A percentile compares a stretch with the other conserved stretches of the same genome.
These are phyloP conservation scores for Stomatorhinus ivindoensis DNA, from an alignment of 2,113 vertebrate species.

Conservation along the genomic window DNA sequence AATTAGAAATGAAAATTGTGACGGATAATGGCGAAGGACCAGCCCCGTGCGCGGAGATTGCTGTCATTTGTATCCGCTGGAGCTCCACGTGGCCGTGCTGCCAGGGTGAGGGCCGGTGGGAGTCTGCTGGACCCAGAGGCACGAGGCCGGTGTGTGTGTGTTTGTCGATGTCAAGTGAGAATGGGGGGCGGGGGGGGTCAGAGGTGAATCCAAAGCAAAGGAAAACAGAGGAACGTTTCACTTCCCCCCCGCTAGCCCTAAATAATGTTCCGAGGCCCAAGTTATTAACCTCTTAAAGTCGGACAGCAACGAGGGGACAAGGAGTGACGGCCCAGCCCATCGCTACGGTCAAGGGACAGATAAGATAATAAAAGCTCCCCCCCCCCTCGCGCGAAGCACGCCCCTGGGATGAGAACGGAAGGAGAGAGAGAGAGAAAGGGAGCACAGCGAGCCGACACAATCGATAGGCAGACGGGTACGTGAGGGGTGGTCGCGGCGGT, in stretches of 20 bases:
- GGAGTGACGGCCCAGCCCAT: constrained; percentile 39
- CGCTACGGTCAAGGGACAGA: constrained; percentile 55
- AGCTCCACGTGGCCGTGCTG: constrained; percentile 40
- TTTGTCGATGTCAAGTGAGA: constrained; percentile 38
- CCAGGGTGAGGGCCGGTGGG: constrained; percentile 47
- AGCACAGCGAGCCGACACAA: constrained; percentile 44
- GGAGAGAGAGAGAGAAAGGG: constrained; percentile 7
- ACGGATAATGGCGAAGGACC: constrained; percentile 55
- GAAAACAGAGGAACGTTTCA: constrained; percentile 54
- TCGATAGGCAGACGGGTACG: constrained; percentile 65
- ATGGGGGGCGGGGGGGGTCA: constrained; percentile 41
- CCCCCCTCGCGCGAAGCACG: constrained; percentile 47
- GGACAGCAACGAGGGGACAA: constrained; percentile 41
- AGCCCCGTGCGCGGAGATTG: constrained; percentile 58
- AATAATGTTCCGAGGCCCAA: constrained; percentile 67
- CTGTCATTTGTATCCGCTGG: constrained; percentile 69
- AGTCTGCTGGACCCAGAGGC: constrained; percentile 17
- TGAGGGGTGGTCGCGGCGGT: not conserved
- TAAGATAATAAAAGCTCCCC: constrained; percentile 63
- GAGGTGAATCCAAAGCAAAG: constrained; percentile 54
- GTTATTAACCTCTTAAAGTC: constrained; percentile 71
- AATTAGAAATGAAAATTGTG: constrained; percentile 58
- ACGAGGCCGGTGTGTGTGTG: constrained; percentile 20
- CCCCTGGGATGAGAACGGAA: constrained; percentile 44
- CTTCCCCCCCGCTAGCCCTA: constrained; percentile 55